These are phyloP conservation scores for Ceyx cyanopectus DNA, from an alignment of 2,113 vertebrate genomes.

Conservation along the genomic window DNA sequence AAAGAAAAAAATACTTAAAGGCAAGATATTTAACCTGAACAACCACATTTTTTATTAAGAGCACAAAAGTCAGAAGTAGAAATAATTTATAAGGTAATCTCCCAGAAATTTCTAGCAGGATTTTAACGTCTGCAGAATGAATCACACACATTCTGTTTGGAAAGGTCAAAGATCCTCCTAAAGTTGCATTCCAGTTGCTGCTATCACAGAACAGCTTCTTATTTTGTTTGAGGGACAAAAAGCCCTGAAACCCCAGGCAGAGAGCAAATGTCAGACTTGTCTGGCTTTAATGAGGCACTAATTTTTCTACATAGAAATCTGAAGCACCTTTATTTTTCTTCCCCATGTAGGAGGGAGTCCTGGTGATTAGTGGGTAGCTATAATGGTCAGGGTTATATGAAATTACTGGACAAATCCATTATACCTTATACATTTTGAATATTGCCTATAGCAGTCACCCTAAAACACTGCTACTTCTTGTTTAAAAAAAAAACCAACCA, in stretches of 20 bases:
- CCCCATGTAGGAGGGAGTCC: neutral
- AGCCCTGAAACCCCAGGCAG: slow-evolving; percentile 49
- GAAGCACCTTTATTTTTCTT: neutral
- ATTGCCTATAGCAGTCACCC: neutral
- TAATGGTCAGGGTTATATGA: neutral
- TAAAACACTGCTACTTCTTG: neutral
- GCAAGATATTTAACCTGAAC: slow-evolving; percentile 51
- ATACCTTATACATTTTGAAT: neutral
- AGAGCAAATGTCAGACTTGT: slow-evolving; percentile 62
- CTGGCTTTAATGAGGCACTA: slow-evolving; percentile 49
- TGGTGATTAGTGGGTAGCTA: neutral
- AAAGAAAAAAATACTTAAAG: slow-evolving; percentile 40
- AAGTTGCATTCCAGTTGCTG: slow-evolving; percentile 48
- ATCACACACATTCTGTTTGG: slow-evolving; percentile 34
- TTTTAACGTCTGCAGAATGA: slow-evolving; percentile 58
- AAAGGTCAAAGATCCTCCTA: slow-evolving; percentile 58
- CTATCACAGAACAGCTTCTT: slow-evolving; percentile 17
- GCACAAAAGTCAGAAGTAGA: neutral
- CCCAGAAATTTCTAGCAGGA: slow-evolving; percentile 16
- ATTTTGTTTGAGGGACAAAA: slow-evolving; percentile 37
- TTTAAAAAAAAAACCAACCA: neutral
- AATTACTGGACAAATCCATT: neutral
- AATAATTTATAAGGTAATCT: slow-evolving; percentile 34
- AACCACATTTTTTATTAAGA: slow-evolving; percentile 14
- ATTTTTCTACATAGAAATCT: slow-evolving; percentile 43